Evolutionary conservation across 1,140 invertebrate species (phyloP), one percentile per base, ranked within the genome.

Genomic region (Rhagoletis zephyria): DNA sequence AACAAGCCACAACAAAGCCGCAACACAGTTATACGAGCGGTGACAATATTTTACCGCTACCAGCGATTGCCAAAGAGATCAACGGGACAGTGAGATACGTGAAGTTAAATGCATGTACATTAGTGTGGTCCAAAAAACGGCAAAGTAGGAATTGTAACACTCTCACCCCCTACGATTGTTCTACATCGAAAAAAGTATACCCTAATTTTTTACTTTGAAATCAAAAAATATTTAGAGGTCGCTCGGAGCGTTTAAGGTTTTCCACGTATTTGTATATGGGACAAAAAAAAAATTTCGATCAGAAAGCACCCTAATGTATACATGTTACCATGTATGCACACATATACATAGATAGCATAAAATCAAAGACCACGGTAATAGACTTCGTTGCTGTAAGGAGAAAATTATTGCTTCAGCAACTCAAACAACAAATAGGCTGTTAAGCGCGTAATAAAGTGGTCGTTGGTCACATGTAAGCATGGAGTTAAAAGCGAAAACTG

Each of bases 41-140:
- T 74, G 4, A 48, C 67, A 14, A 14, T 16, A 74, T 74, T 74
- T 74, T 74, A 74, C 67, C 67, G 67, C 67, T 74, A n/a, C 14
- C 40, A 2, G 40, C 6, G 42, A 12, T 40, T 48, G 67, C 51
- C 51, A 56, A 56, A 56, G 51, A 56, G 51, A 10, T 10, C 51
- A 56, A 56, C 30, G 30, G 30, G 30, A 30, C 30, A 30, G 0
- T 30, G 1, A 56, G 51, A 7, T 56, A 10, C 51, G 51, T 10
- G 10, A 56, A 56, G 51, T 56, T 56, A 10, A 3, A 56, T 56
- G 10, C 3, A 2, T 56, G 51, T 30, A 30, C 30, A 30, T 30
- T 30, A 30, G 30, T 30, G 30, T 1, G 30, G 30, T 30, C 30
- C 30, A 30, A 30, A 30, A 30, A 30, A 30, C 30, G 1, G 30